phyloP scores from a whole-genome alignment of 2,797 vertebrate genomes.

The Manis pentadactyla region DNA sequence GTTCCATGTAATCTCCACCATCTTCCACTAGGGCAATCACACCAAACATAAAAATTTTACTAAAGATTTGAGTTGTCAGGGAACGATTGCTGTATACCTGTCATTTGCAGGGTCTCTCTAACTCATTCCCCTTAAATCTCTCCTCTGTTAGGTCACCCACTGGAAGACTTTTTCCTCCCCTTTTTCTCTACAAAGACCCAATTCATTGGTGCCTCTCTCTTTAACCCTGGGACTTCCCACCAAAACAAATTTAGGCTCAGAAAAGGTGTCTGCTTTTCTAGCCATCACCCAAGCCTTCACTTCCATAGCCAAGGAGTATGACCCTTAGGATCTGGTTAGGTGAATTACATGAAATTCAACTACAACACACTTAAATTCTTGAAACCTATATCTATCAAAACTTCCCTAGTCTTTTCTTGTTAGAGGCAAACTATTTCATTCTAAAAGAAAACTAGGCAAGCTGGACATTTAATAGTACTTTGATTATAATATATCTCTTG shows the following conservation, averaged over 20 bases:
- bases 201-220: background rate
- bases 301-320: background rate
- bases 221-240: background rate
- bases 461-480: slow-evolving; percentile 57
- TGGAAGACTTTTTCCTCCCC: background rate
- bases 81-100: background rate
- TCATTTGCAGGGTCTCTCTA: background rate
- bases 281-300: background rate
- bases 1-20: background rate
- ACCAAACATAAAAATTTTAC: background rate
- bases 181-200: background rate
- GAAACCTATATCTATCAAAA: slow-evolving; percentile 45
- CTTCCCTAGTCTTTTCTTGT: background rate
- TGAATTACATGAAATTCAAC: slow-evolving; percentile 37
- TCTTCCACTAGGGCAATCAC: background rate
- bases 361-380: slow-evolving; percentile 27
- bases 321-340: background rate
- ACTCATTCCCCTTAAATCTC: background rate
- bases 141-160: background rate
- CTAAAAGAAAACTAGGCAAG: slow-evolving; percentile 53
- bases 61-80: background rate
- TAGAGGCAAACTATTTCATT: slow-evolving; percentile 56
- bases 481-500: slow-evolving; percentile 68
- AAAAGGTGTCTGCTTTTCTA: background rate
- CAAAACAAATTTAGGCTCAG: background rate